Conservation (phyloP, 2,888 invertebrate species). For the Hirtodrosophila duncani region DNA sequence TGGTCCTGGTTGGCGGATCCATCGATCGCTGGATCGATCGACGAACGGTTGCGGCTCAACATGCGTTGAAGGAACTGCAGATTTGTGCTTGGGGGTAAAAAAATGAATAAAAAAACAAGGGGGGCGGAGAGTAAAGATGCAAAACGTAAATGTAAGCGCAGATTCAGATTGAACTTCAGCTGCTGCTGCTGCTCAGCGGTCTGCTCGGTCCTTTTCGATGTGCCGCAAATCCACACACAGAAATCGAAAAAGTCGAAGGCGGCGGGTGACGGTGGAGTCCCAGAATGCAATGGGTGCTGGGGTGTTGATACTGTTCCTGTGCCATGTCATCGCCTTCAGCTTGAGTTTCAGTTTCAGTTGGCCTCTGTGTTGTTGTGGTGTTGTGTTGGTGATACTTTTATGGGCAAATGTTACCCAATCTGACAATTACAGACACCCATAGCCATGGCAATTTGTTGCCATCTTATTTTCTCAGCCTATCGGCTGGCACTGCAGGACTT, state of each 20-base stretch:
- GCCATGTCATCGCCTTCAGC: constrained; percentile 23
- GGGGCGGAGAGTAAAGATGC: too few relatives aligned
- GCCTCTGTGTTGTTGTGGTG: constrained; percentile 5
- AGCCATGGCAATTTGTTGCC: constrained; percentile 56
- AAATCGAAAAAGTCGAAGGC: constrained; percentile 55
- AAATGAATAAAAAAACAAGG: too few relatives aligned
- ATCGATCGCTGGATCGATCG: neutral
- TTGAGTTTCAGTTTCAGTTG: constrained; percentile 1
- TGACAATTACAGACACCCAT: constrained; percentile 63
- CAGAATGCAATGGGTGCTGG: too few relatives aligned
- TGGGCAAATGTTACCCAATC: constrained; percentile 63
- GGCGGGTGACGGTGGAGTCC: too few relatives aligned
- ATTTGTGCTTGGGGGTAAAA: too few relatives aligned
- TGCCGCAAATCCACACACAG: constrained; percentile 24
- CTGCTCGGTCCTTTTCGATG: constrained; percentile 42
- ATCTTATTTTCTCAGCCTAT: constrained; percentile 66
- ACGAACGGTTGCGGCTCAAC: too few relatives aligned
- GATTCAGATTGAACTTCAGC: constrained; percentile 25
- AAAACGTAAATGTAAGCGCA: too few relatives aligned
- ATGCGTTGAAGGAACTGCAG: too few relatives aligned
- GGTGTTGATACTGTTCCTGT: constrained; percentile 41
- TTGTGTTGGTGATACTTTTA: constrained; percentile 53
- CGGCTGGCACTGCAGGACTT: constrained; percentile 59
- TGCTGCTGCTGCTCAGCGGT: constrained; percentile 17
- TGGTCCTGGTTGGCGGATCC: too few relatives aligned